These are phyloP conservation scores for Ameiurus melas DNA, from an alignment of 2,113 vertebrate genomes.

Conservation along the genomic window DNA sequence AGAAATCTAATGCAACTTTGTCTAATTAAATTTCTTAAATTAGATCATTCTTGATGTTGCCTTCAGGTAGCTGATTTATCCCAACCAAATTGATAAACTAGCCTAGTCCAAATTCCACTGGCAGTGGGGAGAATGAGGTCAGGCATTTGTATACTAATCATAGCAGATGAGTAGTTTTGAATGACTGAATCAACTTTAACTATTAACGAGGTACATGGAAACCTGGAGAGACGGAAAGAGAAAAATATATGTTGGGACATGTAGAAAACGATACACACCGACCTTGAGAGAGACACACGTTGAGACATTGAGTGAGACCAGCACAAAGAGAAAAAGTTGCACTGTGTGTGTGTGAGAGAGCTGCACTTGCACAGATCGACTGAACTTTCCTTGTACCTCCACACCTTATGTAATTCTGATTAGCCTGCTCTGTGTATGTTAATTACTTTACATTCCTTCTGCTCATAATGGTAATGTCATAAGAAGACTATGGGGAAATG, in stretches of 20 bases:
- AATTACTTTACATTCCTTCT: constrained; percentile 11
- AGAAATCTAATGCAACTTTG: too few species aligned
- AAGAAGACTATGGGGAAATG: background rate
- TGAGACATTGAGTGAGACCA: background rate
- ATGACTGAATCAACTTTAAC: background rate
- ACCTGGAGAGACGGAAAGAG: background rate
- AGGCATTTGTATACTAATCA: background rate
- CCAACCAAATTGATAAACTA: background rate
- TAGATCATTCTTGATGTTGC: too few species aligned
- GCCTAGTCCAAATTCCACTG: background rate
- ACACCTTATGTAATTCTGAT: constrained; percentile 13
- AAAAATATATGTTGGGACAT: background rate
- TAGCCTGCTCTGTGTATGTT: background rate
- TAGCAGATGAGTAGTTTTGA: background rate
- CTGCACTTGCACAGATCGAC: background rate
- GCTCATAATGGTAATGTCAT: constrained; percentile 1
- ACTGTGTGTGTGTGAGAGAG: background rate
- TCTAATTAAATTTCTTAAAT: too few species aligned
- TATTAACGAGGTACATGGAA: background rate
- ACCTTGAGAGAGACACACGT: background rate
- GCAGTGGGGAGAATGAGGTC: background rate
- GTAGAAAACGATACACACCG: background rate
- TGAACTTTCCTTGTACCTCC: background rate
- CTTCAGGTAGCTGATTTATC: background rate
- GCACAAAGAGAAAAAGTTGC: background rate